Evolutionary conservation across 2,888 invertebrate species (phyloP), one percentile per base, ranked within the genome.

Genomic region (Platypus cylindrus): DNA sequence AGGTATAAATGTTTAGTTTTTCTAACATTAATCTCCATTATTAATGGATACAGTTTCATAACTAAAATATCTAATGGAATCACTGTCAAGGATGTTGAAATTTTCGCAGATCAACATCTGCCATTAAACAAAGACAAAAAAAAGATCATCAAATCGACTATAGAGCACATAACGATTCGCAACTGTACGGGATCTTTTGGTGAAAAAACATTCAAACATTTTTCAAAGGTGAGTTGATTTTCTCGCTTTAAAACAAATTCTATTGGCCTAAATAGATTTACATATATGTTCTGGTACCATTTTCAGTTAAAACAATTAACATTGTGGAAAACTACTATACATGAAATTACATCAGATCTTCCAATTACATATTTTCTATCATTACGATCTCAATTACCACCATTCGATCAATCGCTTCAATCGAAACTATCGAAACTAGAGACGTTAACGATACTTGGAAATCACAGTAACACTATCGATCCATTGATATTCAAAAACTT

Each of bases 281-380:
- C n/a, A n/a, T n/a, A n/a, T n/a, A n/a, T n/a, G n/a, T n/a, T n/a
- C n/a, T n/a, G n/a, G n/a, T n/a, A n/a, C n/a, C n/a, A n/a, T n/a
- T 40, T 40, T 20, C 18, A 41, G 41, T 30, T 41, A 12, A 15
- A 14, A 3, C 28, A 26, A 23, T 25, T 41, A 5, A 41, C 41
- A 8, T 17, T 41, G 13, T 37, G 34, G 37, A 32, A 20, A 32
- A 32, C 37, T 5, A 29, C 35, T 17, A 35, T 41, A 3, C 30
- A 35, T 15, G 22, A 28, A 17, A 37, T 41, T n/a, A 36, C 4
- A 9, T 15, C 35, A 14, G n/a, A 22, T 25, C 13, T 36, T 17
- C 37, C 41, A 11, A 15, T 37, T 3, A 30, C 14, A 1, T 22
- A 12, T 1, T 18, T 41, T 0, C 12, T 35, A 18, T 28, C 17